A percentile compares a stretch with the other conserved stretches of the same genome.
These are phyloP conservation scores for Corynorhinus townsendii DNA, from an alignment of 2,113 vertebrate genomes.

Conservation along the genomic window DNA sequence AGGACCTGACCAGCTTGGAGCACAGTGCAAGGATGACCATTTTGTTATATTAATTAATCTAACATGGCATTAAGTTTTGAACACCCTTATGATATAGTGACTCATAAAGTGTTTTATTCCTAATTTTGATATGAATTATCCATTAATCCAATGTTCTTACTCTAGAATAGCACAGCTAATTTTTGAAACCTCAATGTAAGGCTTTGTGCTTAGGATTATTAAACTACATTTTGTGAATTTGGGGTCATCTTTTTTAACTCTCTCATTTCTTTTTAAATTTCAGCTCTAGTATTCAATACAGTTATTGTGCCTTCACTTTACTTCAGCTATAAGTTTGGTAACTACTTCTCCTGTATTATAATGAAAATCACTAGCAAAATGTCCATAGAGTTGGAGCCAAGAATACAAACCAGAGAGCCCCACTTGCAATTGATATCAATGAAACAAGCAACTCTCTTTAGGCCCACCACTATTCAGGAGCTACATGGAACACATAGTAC, in stretches of 20 bases:
- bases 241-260: background rate
- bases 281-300: background rate
- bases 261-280: background rate
- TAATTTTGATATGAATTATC: background rate
- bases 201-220: background rate
- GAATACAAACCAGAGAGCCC: background rate
- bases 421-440: background rate
- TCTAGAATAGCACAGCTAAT: background rate
- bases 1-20: background rate
- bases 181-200: slow-evolving; percentile 7
- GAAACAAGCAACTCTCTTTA: background rate
- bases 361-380: background rate
- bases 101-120: background rate
- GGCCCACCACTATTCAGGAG: background rate
- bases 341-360: background rate
- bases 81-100: background rate
- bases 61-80: background rate
- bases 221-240: background rate
- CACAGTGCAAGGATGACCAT: background rate
- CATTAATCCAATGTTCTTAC: background rate
- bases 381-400: background rate
- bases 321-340: background rate
- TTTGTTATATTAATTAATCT: background rate
- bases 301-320: background rate
- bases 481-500: background rate